Evolutionary conservation across 2,888 invertebrate species (phyloP).

Genomic region (Bembecia ichneumoniformis): DNA sequence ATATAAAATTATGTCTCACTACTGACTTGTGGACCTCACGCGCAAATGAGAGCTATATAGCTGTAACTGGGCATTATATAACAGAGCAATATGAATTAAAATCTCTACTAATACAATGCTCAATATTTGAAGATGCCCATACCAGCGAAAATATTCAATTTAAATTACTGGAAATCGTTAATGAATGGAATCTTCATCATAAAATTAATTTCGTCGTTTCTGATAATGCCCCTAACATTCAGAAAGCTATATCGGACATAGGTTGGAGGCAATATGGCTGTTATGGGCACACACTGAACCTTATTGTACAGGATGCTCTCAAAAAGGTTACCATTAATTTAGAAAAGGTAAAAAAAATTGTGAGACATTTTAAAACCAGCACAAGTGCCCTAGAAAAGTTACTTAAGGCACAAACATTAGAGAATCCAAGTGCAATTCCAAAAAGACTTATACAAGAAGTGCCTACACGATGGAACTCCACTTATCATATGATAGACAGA

Average conservation of each 20-base stretch:
- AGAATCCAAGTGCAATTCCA: conserved; percentile 4
- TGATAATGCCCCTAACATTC: conserved; percentile 3
- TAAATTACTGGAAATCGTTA: not conserved
- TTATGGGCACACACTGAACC: conserved; percentile 7
- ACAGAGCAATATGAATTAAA: not conserved
- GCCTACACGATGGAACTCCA: conserved; percentile 17
- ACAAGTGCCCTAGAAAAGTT: conserved; percentile 8
- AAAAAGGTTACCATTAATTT: not conserved
- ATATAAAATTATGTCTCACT: not conserved
- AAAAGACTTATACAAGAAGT: conserved; percentile 15
- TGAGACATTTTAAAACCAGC: not conserved
- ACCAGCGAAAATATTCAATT: not conserved
- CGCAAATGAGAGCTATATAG: conserved; percentile 1
- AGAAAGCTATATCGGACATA: conserved; percentile 3
- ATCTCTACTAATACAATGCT: not conserved
- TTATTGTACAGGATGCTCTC: not conserved
- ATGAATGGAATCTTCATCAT: not conserved
- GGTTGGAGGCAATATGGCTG: conserved; percentile 5
- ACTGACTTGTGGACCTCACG: not conserved
- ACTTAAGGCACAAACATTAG: conserved; percentile 8
- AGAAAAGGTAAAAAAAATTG: conserved; percentile 1
- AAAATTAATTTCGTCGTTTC: conserved; percentile 4
- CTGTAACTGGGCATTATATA: conserved; percentile 2
- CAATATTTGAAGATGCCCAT: not conserved
- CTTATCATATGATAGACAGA: conserved; percentile 16